These are phyloP conservation scores for Oceanodroma leucorhoa DNA, from an alignment of 2,797 vertebrate species.

Conservation along the genomic window DNA sequence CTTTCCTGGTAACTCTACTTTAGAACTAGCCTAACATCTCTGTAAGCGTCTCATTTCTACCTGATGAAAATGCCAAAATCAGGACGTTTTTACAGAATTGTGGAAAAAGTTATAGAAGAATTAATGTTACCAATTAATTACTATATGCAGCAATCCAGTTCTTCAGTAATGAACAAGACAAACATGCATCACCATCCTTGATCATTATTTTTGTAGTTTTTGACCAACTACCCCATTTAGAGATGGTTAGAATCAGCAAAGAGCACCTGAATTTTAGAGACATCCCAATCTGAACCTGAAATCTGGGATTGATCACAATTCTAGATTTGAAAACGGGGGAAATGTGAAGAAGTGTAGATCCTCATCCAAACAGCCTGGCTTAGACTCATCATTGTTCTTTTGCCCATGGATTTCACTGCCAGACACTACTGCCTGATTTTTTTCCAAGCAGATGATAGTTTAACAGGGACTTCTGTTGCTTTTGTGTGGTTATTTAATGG, in stretches of 20 bases:
- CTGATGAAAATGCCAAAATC: neutral
- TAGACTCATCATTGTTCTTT: neutral
- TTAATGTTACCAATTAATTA: neutral
- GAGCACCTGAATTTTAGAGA: neutral
- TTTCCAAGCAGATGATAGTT: neutral
- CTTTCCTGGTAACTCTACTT: neutral
- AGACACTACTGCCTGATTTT: neutral
- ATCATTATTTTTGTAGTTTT: neutral
- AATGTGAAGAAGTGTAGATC: neutral
- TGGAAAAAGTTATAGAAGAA: neutral
- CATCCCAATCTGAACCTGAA: neutral
- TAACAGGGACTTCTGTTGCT: neutral
- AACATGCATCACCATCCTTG: neutral
- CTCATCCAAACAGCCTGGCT: neutral
- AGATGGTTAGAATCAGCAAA: neutral
- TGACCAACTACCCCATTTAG: neutral
- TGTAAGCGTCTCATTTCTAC: neutral
- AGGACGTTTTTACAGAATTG: neutral
- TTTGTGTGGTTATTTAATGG: neutral
- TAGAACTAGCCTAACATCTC: neutral
- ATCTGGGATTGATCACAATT: neutral
- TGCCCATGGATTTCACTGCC: neutral
- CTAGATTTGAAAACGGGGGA: neutral
- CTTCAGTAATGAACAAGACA: neutral
- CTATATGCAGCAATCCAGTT: accelerated